phyloP scores from a whole-genome alignment of 35 echinoderm and acorn worm genomes.

The Ophioderma brevispina region DNA sequence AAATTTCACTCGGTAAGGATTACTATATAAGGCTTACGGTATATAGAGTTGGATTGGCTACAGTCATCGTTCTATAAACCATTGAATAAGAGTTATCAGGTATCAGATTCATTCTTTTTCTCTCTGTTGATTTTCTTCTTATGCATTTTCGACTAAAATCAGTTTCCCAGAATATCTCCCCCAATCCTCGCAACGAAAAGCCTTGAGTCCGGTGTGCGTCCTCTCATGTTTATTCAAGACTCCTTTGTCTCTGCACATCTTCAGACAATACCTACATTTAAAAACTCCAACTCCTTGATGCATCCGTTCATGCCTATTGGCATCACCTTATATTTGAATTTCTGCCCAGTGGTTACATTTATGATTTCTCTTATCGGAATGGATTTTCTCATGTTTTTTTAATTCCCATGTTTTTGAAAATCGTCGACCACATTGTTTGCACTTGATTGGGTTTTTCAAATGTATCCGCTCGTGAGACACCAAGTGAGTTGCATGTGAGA shows the following conservation, averaged over 20 bases:
- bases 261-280: neutral
- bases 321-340: neutral
- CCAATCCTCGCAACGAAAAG: neutral
- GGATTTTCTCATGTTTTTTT: neutral
- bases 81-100: too few relatives aligned
- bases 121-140: too few relatives aligned
- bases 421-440: neutral
- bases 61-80: too few relatives aligned
- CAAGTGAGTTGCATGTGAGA: neutral
- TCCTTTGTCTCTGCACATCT: neutral
- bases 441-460: neutral
- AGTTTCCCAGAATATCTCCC: neutral
- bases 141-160: neutral
- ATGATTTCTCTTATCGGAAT: neutral
- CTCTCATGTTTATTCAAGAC: neutral
- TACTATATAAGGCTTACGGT: too few relatives aligned
- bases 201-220: neutral
- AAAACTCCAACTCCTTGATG: neutral
- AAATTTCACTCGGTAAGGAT: too few relatives aligned
- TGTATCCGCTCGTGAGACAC: neutral
- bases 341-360: neutral
- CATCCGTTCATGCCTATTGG: neutral
- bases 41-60: too few relatives aligned
- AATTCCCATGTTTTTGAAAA: neutral
- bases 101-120: too few relatives aligned